phyloP scores from a whole-genome alignment of 2,113 vertebrate species.

The Lophura nycthemera region DNA sequence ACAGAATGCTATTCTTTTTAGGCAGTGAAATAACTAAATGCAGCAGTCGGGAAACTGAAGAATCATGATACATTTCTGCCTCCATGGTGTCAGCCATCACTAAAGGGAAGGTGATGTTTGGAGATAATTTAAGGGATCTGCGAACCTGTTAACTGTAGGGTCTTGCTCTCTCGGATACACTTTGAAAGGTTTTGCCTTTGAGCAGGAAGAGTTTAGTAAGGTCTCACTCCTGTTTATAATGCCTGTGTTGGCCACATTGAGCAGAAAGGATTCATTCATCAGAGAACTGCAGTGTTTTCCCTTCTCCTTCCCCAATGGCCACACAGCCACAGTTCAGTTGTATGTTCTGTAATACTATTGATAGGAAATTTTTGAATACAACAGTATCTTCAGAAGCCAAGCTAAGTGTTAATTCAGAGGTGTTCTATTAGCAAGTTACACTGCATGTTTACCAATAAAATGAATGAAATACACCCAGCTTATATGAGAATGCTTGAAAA shows the following conservation, averaged over 20 bases:
- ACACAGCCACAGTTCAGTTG: neutral
- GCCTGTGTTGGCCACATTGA: rapidly evolving
- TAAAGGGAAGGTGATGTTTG: neutral
- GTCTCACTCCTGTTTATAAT: neutral
- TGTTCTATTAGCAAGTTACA: neutral
- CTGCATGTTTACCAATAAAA: neutral
- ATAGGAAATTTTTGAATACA: neutral
- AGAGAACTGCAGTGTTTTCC: neutral
- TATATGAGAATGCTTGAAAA: neutral
- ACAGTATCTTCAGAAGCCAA: neutral
- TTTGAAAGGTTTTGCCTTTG: neutral
- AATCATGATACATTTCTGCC: neutral
- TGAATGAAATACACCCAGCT: neutral
- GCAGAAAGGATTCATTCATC: neutral
- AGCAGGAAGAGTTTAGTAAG: neutral
- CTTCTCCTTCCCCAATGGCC: neutral
- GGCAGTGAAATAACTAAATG: neutral
- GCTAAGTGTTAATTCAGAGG: neutral
- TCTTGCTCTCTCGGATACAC: neutral
- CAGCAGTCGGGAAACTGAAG: neutral
- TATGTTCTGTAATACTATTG: neutral
- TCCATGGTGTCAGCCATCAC: neutral
- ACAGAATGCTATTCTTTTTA: neutral
- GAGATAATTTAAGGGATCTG: neutral
- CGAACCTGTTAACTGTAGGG: neutral